These are phyloP conservation scores for Manis pentadactyla DNA, from an alignment of 2,797 vertebrate genomes.

Conservation along the genomic window DNA sequence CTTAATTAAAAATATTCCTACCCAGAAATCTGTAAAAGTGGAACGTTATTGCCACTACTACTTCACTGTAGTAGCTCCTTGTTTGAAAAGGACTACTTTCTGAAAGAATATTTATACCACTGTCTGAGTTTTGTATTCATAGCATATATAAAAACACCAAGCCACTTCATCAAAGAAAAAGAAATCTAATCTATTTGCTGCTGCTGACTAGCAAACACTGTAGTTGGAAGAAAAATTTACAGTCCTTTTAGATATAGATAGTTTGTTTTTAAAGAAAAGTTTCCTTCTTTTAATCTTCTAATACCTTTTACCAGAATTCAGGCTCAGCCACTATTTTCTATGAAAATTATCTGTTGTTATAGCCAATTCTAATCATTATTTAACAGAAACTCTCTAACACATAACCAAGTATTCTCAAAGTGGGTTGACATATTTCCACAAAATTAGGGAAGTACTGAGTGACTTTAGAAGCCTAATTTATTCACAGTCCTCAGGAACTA, in stretches of 20 bases:
- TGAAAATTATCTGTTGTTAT: neutral
- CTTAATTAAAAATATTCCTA: neutral
- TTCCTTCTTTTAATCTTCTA: neutral
- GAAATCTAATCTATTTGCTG: neutral
- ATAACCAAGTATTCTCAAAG: neutral
- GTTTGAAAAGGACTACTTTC: neutral
- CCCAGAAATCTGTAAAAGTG: neutral
- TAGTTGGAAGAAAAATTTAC: neutral
- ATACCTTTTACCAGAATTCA: neutral
- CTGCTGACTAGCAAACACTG: neutral
- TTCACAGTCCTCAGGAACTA: neutral
- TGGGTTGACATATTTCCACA: neutral
- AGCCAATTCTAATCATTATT: neutral
- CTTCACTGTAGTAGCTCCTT: neutral
- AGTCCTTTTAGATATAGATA: neutral
- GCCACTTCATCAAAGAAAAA: neutral
- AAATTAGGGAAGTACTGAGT: neutral
- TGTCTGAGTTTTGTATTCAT: neutral
- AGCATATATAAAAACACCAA: neutral
- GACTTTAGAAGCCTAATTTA: neutral
- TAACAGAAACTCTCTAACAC: neutral
- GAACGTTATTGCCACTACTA: neutral
- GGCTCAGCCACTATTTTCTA: neutral
- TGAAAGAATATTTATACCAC: neutral
- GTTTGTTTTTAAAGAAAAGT: neutral